phyloP scores from a whole-genome alignment of 1,140 invertebrate genomes.

The Drosophila sp. region DNA sequence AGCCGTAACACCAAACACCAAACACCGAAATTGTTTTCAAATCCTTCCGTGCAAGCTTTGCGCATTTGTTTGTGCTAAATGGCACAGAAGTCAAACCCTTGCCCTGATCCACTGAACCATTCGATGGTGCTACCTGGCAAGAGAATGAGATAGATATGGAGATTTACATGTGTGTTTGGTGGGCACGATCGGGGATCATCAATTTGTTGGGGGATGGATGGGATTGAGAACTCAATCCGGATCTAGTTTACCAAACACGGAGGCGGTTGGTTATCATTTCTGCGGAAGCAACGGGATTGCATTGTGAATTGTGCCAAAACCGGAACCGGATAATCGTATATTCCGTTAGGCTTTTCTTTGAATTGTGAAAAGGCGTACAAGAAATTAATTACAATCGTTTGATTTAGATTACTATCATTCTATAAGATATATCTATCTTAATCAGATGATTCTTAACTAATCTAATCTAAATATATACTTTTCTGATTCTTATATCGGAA shows the following conservation, averaged over 20 bases:
- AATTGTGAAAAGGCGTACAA: no score
- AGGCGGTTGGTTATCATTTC: conserved; percentile 1
- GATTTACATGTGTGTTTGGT: background rate
- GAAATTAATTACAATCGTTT: no score
- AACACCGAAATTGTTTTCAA: background rate
- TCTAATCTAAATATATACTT: no score
- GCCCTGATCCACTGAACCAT: background rate
- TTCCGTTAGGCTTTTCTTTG: no score
- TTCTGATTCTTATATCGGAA: no score
- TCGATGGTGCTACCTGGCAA: no score
- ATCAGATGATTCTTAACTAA: no score
- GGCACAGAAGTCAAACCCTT: conserved; percentile 9
- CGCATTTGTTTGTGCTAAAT: conserved; percentile 10
- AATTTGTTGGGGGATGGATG: background rate
- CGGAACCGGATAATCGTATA: no score
- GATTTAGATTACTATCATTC: no score
- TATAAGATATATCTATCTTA: no score
- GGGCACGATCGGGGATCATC: conserved; percentile 4
- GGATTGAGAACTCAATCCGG: conserved; percentile 6
- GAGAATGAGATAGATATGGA: background rate
- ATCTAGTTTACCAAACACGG: conserved; percentile 2
- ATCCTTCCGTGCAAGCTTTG: background rate
- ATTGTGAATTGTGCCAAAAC: no score
- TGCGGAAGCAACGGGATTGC: background rate
- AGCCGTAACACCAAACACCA: conserved; percentile 2